These are phyloP conservation scores for Notiomystis cincta DNA, from an alignment of 2,113 vertebrate species.

Conservation along the genomic window DNA sequence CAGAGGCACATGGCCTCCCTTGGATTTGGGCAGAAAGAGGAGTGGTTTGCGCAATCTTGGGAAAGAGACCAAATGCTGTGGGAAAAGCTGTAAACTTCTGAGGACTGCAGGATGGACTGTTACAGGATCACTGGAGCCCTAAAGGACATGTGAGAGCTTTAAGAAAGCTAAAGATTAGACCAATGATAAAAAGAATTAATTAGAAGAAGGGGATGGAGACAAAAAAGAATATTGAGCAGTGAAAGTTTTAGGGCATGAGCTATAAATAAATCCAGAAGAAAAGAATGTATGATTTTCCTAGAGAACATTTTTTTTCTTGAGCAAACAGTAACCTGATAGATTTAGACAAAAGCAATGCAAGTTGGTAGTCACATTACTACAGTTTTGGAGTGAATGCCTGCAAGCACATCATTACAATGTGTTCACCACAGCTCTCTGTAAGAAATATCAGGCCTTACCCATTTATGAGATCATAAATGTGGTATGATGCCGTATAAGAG, in stretches of 20 bases:
- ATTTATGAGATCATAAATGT: conserved; percentile 81
- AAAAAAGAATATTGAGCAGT: background rate
- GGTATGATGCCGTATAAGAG: conserved; percentile 89
- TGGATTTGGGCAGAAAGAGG: background rate
- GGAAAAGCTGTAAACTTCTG: background rate
- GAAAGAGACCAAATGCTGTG: background rate
- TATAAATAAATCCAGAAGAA: background rate
- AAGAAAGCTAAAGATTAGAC: background rate
- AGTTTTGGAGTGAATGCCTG: background rate
- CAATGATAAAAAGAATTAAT: background rate
- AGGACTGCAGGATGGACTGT: background rate
- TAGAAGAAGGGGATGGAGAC: background rate
- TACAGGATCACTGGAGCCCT: background rate
- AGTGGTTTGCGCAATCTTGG: background rate
- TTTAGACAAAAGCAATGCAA: conserved; percentile 17
- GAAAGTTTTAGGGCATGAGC: background rate
- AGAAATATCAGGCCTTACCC: conserved; percentile 76
- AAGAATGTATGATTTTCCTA: background rate
- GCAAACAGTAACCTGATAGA: background rate
- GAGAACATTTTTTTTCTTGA: background rate
- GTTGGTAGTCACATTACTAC: background rate
- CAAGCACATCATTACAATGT: background rate
- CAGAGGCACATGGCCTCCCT: background rate
- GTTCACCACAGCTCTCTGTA: background rate
- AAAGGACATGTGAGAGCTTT: background rate